phyloP scores from a whole-genome alignment of 35 echinoderm and acorn worm genomes.

The Lytechinus pictus region DNA sequence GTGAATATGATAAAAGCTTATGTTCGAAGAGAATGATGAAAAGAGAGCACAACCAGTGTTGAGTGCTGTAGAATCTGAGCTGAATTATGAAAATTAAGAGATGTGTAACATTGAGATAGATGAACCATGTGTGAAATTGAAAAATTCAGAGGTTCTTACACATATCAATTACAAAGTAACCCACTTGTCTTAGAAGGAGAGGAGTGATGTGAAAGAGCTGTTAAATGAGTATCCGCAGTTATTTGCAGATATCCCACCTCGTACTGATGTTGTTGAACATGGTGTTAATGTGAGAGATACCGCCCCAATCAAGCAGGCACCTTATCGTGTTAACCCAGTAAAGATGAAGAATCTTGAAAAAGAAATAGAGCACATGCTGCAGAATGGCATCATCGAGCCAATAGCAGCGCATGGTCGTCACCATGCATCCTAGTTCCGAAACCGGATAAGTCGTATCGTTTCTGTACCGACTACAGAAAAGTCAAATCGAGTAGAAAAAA shows the following conservation, averaged over 20 bases:
- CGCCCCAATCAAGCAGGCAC: too few relatives aligned
- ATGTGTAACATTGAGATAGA: not conserved
- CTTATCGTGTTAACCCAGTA: too few relatives aligned
- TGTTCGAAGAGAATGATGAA: too few relatives aligned
- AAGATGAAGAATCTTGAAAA: not conserved
- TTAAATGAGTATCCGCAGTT: not conserved
- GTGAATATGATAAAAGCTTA: too few relatives aligned
- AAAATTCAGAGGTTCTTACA: constrained; percentile 62
- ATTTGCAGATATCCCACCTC: too few relatives aligned
- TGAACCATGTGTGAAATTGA: constrained; percentile 12
- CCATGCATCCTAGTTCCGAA: constrained; percentile 71
- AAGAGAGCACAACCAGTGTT: not conserved
- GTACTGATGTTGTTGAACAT: too few relatives aligned
- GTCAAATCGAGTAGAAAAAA: constrained; percentile 66
- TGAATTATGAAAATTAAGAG: not conserved
- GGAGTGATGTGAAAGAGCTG: constrained; percentile 50
- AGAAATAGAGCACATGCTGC: constrained; percentile 79
- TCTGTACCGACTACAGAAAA: constrained; percentile 74
- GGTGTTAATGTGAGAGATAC: too few relatives aligned
- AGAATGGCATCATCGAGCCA: constrained; percentile 70
- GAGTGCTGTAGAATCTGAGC: not conserved
- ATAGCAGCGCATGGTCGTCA: constrained; percentile 68
- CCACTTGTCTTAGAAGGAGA: constrained; percentile 53
- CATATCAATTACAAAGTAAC: constrained; percentile 56
- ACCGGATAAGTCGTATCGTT: constrained; percentile 53